Conservation (phyloP, 2,113 vertebrate genomes). For the Petrocephalus microphthalmus region DNA sequence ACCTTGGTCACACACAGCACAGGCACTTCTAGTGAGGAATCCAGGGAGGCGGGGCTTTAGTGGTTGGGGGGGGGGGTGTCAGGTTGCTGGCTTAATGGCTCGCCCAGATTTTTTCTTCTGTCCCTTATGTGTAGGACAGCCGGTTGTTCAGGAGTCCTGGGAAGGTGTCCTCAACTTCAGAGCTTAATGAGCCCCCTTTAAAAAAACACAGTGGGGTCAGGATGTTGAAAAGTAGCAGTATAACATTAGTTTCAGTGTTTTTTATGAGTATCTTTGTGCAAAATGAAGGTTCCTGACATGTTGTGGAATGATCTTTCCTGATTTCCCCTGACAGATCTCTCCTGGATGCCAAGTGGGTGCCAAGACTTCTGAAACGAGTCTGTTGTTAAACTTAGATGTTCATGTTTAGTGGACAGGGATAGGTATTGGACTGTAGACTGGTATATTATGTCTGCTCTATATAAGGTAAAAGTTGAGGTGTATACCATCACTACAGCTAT, state of each 20-base stretch:
- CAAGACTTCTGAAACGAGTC: neutral
- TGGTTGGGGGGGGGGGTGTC: conserved; percentile 50
- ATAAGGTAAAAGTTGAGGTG: neutral
- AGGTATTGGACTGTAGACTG: neutral
- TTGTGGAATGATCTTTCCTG: neutral
- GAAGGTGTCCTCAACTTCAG: conserved; percentile 69
- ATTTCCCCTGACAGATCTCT: neutral
- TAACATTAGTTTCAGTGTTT: neutral
- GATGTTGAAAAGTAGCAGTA: neutral
- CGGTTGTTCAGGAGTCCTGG: conserved; percentile 78
- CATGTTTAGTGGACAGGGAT: neutral
- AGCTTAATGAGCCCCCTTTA: conserved; percentile 80
- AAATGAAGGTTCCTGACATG: neutral
- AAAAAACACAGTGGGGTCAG: conserved; percentile 5
- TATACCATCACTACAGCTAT: neutral
- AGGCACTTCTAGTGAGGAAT: neutral
- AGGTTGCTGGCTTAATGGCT: neutral
- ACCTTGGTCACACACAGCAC: neutral
- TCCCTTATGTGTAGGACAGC: conserved; percentile 68
- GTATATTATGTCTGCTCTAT: neutral
- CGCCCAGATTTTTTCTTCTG: neutral
- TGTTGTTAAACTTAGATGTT: neutral
- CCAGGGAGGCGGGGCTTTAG: conserved; percentile 37
- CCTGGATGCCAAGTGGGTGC: neutral
- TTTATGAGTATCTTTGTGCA: neutral